Base-by-base conservation (phyloP, 2,888 invertebrate genomes). In the Polydrusus pterygomalis region DNA sequence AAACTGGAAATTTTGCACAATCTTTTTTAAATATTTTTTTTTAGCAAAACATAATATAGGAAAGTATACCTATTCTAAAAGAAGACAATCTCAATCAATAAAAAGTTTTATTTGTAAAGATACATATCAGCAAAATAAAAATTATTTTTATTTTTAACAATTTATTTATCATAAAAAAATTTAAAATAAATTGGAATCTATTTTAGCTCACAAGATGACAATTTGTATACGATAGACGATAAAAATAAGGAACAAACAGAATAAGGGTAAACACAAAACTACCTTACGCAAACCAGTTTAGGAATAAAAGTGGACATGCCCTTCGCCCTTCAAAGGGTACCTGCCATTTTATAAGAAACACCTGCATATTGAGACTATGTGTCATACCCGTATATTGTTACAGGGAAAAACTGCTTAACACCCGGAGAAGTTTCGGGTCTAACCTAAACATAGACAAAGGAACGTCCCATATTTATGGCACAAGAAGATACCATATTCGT, bases 341-440 rank as follows among this genome's bases (percentile, higher is more conserved):
- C 82, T 82, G 82, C 82, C 77, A 82, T 75, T 56, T 63, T 15
- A 64, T 30, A 75, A 70, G 75, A 80, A 81, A 83, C 83, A 83
- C 83, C 83, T 83, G 83, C 83, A 77, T 81, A 80, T 79, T 79
- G 79, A 60, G 73, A 79, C 71, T 80, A 80, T 83, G 82, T 82
- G 83, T 83, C 82, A 83, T 83, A 79, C 82, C 83, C 82, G 81
- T 83, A 83, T 81, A 80, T 64, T 77, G 72, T 80, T 77, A 77
- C 74, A 51, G 40, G 20, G 45, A 71, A 74, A 74, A 77, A 77
- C 60, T 70, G 70, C 65, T 70, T 67, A 70, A 54, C 64, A 58
- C 70, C 58, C 60, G 20, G 68, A 58, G 73, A 45, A 49, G 58
- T 54, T 65, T 63, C 25, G 65, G 65, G 65, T 56, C 20, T 43